phyloP scores from a whole-genome alignment of 2,888 invertebrate species.

The Pilophorus perplexus region DNA sequence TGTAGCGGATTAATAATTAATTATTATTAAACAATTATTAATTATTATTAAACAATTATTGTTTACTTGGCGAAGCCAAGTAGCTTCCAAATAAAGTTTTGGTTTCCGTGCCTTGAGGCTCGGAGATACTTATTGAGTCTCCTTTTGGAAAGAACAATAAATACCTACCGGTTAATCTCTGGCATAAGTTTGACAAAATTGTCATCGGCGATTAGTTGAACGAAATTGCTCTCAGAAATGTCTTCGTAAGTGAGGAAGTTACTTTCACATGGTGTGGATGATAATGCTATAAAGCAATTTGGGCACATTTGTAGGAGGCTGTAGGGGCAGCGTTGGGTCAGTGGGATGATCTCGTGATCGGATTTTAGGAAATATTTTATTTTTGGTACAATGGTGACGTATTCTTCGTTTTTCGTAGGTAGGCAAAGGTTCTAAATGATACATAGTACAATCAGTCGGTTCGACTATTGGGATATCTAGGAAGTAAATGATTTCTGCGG shows the following conservation, averaged over 20 bases:
- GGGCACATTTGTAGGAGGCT: neutral
- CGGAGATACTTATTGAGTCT: neutral
- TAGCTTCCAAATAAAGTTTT: neutral
- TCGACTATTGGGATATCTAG: conserved; percentile 1
- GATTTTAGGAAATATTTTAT: conserved; percentile 4
- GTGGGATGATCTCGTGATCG: neutral
- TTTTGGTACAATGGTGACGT: neutral
- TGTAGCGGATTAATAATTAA: neutral
- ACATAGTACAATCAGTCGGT: neutral
- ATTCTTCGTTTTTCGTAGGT: neutral
- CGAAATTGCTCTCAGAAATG: neutral
- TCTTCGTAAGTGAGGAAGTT: neutral
- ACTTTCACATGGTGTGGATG: neutral
- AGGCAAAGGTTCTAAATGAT: neutral
- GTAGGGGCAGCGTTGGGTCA: neutral
- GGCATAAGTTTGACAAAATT: neutral
- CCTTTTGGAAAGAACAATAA: neutral
- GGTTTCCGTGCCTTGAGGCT: neutral
- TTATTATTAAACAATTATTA: too few relatives aligned
- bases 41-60: too few relatives aligned
- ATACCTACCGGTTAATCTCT: neutral
- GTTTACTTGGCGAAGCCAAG: too few relatives aligned
- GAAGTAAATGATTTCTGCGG: conserved; percentile 10
- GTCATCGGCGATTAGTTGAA: neutral
- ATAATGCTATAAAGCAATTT: neutral